Base-by-base conservation (phyloP, 2,888 invertebrate species). In the Dysmachus trigonus region DNA sequence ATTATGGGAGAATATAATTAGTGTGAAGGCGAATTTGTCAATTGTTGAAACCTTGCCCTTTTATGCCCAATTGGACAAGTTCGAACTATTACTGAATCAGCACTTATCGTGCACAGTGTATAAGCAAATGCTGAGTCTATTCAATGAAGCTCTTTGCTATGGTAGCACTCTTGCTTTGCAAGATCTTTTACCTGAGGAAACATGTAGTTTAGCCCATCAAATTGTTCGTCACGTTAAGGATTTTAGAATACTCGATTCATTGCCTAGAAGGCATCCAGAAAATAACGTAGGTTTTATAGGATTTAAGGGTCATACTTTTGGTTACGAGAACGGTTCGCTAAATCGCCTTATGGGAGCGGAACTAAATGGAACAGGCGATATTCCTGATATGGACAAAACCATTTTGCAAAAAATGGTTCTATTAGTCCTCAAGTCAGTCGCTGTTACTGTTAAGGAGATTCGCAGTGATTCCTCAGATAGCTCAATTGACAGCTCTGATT, bases 61-160 rank as follows among this genome's bases (percentile, higher is more conserved):
- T 91, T 97, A 97, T 91, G 95, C 96, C 0, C 96, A 97, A 90
- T 92, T 97, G 88, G 96, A 97, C 89, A 95, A 95, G 89, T 96
- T 97, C 92, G 96, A 96, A 15, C 94, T 95, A 87, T 91, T 96
- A 86, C 93, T 95, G 73, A 95, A 94, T 90, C 95, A 94, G 86
- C 93, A 94, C 88, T 92, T 97, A n/a, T 96, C 97, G 0, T 95
- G 96, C 87, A 94, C 97, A 77, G 95, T 97, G 88, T 97, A 97
- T 94, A 95, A 96, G 89, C 97, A 97, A 92, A 93, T 97, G 89
- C 92, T 98, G 87, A 96, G 96, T 89, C 93, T 98, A 41, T 97
- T 97, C 89, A 97, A 97, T 91, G 97, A 98, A 92, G 97, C 97
- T 8, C 92, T 98, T 83, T 98, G 98, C 91, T 98, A 98, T 91